These are phyloP conservation scores for Chlorops oryzae DNA, from an alignment of 1,140 invertebrate species.

Conservation along the genomic window DNA sequence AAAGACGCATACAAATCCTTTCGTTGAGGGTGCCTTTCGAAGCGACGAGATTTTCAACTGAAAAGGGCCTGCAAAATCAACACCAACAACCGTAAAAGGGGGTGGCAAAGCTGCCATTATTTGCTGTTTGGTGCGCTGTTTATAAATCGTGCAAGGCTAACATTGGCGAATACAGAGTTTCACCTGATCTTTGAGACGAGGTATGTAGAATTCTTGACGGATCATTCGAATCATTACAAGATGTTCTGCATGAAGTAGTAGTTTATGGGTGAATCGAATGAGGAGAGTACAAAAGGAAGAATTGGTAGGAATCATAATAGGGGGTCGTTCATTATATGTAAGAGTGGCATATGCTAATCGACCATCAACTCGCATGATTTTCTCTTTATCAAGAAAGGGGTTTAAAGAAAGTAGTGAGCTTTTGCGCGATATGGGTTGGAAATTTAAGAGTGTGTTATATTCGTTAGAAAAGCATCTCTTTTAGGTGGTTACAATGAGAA, in stretches of 20 bases:
- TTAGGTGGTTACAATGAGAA: too few relatives aligned
- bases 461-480: too few relatives aligned
- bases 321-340: too few relatives aligned
- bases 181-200: background rate
- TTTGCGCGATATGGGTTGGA: too few relatives aligned
- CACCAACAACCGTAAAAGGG: background rate
- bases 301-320: too few relatives aligned
- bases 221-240: conserved; percentile 1
- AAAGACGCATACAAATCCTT: background rate
- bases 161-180: background rate
- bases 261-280: too few relatives aligned
- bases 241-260: conserved; percentile 3
- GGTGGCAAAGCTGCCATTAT: background rate
- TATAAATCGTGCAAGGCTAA: conserved; percentile 1
- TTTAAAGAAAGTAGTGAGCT: too few relatives aligned
- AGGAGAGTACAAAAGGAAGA: too few relatives aligned
- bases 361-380: too few relatives aligned
- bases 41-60: background rate
- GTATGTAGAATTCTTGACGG: conserved; percentile 3
- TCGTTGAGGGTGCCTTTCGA: background rate
- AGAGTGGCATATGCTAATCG: too few relatives aligned
- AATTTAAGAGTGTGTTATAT: too few relatives aligned
- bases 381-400: too few relatives aligned
- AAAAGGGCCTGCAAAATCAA: conserved; percentile 9
- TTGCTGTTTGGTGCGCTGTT: background rate